Base-by-base conservation (phyloP, 2,797 vertebrate genomes). In the Chloroceryle inda region DNA sequence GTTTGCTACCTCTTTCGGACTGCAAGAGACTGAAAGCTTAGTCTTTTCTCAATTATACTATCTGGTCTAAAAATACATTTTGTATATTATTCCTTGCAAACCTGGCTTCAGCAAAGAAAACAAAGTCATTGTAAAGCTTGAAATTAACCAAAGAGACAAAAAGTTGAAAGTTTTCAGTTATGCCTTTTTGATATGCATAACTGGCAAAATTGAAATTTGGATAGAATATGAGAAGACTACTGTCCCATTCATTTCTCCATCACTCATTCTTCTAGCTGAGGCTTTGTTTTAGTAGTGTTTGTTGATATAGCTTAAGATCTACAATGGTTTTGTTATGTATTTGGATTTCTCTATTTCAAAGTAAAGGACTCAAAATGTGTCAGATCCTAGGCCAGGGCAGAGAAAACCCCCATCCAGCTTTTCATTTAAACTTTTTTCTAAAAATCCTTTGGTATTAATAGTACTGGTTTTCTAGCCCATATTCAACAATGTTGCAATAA, bases 391-490 rank as follows among this genome's bases (percentile, higher is more conserved):
- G 4, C 5, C 11, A 58, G 26, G 17, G n/a, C 3, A 55, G 21
- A 82, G 13, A 55, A 13, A 33, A 15, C 10, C 0, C 3, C 4
- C 9, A 69, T 55, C 4, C 5, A 71, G 11, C 5, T 8, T 2
- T 35, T 37, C 67, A 29, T 74, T 18, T 52, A 63, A 59, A 42
- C 2, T 20, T 66, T 40, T 88, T 44, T 21, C 11, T 78, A 56
- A 68, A 77, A 66, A 59, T 4, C 2, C 7, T 62, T 71, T 24
- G 53, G 3, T 40, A 44, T 56, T 31, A 55, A 33, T 33, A 74
- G 5, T 71, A 74, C 7, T 18, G 4, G 2, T 2, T 44, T 89
- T 83, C 47, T 88, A 21, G 23, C 10, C 3, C 11, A 11, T 16
- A 24, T 84, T 86, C 2, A 15, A 40, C 26, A 74, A 11, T 0